phyloP scores from a whole-genome alignment of 2,888 invertebrate species.

The Leptopilina myrica region DNA sequence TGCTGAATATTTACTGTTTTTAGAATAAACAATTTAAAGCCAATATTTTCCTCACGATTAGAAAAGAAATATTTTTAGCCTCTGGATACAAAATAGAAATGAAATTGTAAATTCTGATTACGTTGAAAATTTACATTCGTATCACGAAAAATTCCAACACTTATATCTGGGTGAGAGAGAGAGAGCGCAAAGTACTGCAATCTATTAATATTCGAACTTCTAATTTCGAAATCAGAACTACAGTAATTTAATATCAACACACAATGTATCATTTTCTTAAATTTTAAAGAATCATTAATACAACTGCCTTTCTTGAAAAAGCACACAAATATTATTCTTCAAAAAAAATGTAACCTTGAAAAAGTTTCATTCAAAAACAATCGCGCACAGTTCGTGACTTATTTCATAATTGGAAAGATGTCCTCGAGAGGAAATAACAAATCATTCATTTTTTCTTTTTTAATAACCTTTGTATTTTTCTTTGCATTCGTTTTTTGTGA shows the following conservation, averaged over 20 bases:
- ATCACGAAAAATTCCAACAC: constrained; percentile 4
- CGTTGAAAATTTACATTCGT: constrained; percentile 2
- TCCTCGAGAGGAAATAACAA: constrained; percentile 21
- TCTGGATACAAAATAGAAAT: constrained; percentile 1
- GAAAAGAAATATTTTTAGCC: background rate
- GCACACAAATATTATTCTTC: background rate
- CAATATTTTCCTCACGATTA: background rate
- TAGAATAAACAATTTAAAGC: too few relatives aligned
- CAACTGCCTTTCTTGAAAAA: background rate
- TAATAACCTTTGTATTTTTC: constrained; percentile 8
- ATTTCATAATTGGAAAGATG: constrained; percentile 36
- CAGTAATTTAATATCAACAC: background rate
- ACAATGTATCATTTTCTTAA: background rate
- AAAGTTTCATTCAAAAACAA: constrained; percentile 2
- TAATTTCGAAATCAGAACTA: constrained; percentile 3
- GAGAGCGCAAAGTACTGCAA: background rate
- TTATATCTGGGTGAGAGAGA: background rate
- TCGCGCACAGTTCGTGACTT: constrained; percentile 24
- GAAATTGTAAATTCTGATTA: constrained; percentile 25
- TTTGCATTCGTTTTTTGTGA: background rate
- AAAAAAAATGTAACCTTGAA: background rate
- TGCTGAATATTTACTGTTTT: too few relatives aligned
- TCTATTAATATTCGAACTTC: constrained; percentile 4
- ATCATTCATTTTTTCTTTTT: background rate
- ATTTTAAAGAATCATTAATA: background rate